Percentiles rank a stretch among this genome's conserved stretches.
Evolutionary conservation across 2,888 invertebrate genomes (phyloP).

Genomic region (Sipunculus nudus): DNA sequence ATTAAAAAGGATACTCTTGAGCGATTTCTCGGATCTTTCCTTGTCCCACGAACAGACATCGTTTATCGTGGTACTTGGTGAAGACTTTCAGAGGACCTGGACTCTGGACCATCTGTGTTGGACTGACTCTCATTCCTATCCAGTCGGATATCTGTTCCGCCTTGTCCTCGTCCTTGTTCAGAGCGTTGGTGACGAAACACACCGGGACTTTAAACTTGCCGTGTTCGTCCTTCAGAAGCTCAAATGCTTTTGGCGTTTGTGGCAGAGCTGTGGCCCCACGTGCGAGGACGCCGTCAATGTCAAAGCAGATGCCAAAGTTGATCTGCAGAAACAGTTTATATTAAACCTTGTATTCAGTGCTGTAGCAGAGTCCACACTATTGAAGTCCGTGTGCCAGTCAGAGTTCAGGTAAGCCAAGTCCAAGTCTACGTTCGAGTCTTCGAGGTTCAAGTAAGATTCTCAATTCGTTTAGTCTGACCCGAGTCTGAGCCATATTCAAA

Average conservation of each 20-base stretch:
- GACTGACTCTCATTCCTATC: constrained; percentile 58
- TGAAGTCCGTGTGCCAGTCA: too few species aligned
- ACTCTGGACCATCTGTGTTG: constrained; percentile 63
- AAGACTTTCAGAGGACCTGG: constrained; percentile 62
- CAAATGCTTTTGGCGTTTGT: constrained; percentile 53
- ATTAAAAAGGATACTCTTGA: constrained; percentile 66
- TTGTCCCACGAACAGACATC: constrained; percentile 64
- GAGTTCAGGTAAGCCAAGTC: too few species aligned
- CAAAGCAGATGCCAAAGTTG: constrained; percentile 65
- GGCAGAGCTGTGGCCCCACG: constrained; percentile 59
- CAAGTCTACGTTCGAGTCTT: too few species aligned
- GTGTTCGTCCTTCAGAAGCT: constrained; percentile 52
- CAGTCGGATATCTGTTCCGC: constrained; percentile 59
- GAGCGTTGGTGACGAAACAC: constrained; percentile 65
- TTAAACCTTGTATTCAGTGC: too few species aligned
- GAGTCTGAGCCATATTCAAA: too few species aligned
- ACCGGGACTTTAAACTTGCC: constrained; percentile 60
- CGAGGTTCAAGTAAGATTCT: too few species aligned
- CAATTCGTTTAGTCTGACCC: too few species aligned
- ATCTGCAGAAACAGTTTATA: constrained; percentile 52
- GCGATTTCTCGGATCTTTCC: constrained; percentile 61
- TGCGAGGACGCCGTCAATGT: constrained; percentile 65
- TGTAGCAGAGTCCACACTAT: too few species aligned
- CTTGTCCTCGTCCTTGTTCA: constrained; percentile 58
- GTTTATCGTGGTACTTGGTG: constrained; percentile 58